Evolutionary conservation across 1,140 invertebrate genomes (phyloP), one percentile per base, ranked within the genome.

Genomic region (Pogonomyrmex barbatus): DNA sequence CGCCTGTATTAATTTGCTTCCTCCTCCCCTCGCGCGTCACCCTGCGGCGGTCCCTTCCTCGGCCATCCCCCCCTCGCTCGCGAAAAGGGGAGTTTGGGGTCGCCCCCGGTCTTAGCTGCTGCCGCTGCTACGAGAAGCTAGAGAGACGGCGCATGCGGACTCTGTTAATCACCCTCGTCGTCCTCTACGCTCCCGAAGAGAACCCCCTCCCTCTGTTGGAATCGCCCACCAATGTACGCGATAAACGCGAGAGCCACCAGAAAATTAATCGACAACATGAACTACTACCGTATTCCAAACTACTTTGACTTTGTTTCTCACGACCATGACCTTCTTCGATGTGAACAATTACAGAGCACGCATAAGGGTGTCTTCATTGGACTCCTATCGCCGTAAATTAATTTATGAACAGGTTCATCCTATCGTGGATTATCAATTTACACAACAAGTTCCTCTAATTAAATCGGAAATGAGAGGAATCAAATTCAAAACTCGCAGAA

Each of bases 1-100:
- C 93, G 92, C 91, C 93, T 91, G 94, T 94, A 95, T 95, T 94
- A 95, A 95, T 95, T 95, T 94, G 93, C 94, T 94, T 94, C 92
- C 89, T 91, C 87, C 91, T 92, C 91, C 93, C 91, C 88, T 79
- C 56, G 65, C 42, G 65, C 84, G 52, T 67, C 79, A 58, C 67
- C 70, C 52, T 9, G 63, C 62, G 77, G 76, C 88, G 68, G 71
- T 86, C 87, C 85, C 85, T 82, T 77, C 88, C 88, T 88, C 83
- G 88, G 33, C 65, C 86, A 88, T 89, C 90, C 87, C 71, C 76
- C 81, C 76, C 45, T 65, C 58, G 47, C 47, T 81, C 76, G 85
- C 76, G 86, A 79, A 90, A 89, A 91, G 82, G 87, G 71, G 86
- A 70, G 76, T 87, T 85, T 89, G 85, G 24, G 92, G 92, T 93